Evolutionary conservation across 2,797 vertebrate species (phyloP).

Genomic region (Discoglossus pictus): DNA sequence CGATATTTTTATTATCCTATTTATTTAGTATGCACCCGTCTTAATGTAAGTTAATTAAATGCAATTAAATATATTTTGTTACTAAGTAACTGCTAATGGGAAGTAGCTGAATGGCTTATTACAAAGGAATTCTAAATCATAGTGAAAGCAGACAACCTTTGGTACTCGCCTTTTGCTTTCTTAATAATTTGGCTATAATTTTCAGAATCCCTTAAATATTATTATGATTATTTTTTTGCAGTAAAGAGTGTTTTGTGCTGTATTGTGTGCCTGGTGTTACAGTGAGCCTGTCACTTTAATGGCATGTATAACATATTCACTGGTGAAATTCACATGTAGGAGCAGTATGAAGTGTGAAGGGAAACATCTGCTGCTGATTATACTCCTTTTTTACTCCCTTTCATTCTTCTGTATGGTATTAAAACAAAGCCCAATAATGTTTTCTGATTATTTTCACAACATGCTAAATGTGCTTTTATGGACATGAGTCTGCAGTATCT

Average conservation of each 20-base stretch:
- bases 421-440: conserved; percentile 59
- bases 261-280: conserved; percentile 1
- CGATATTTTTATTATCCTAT: not conserved
- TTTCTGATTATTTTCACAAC: conserved; percentile 60
- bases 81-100: conserved; percentile 7
- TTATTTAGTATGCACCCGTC: not conserved
- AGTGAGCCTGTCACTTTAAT: conserved; percentile 40
- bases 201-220: too few species aligned
- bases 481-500: conserved; percentile 29
- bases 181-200: too few species aligned
- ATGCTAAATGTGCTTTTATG: conserved; percentile 62
- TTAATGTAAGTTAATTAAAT: conserved; percentile 4
- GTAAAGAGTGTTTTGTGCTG: not conserved
- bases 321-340: conserved; percentile 56
- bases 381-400: conserved; percentile 59
- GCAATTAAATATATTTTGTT: conserved; percentile 18
- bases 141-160: too few species aligned
- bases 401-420: conserved; percentile 59
- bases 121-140: not conserved
- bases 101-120: conserved; percentile 2
- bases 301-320: conserved; percentile 60
- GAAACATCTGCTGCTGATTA: conserved; percentile 69
- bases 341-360: conserved; percentile 63
- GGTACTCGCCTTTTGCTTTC: too few species aligned
- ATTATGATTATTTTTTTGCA: not conserved